These are phyloP conservation scores for Pygocentrus nattereri DNA, from an alignment of 2,797 vertebrate genomes.

Conservation along the genomic window DNA sequence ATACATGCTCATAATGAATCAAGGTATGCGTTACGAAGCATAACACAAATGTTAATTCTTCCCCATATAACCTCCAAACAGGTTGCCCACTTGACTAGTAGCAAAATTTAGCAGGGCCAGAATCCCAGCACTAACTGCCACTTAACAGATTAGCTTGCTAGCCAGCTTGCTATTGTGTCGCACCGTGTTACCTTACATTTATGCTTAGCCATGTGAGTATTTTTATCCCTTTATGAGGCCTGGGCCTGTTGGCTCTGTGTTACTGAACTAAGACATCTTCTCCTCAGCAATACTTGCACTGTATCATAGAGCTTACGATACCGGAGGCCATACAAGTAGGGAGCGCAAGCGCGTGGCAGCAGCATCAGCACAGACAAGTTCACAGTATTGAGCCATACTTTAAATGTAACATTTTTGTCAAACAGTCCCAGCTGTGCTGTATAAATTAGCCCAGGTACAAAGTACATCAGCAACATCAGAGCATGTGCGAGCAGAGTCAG, in stretches of 20 bases:
- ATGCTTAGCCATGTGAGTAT: too few species aligned
- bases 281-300: conserved; percentile 68
- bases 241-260: conserved; percentile 34
- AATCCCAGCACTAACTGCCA: too few species aligned
- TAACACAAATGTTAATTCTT: too few species aligned
- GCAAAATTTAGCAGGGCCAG: too few species aligned
- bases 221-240: background rate
- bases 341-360: conserved; percentile 79
- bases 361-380: conserved; percentile 81
- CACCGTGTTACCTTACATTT: too few species aligned
- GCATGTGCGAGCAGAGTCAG: conserved; percentile 81
- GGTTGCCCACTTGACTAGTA: too few species aligned
- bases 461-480: conserved; percentile 80
- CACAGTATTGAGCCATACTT: conserved; percentile 77
- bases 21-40: too few species aligned
- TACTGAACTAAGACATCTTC: conserved; percentile 56
- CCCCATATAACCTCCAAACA: too few species aligned
- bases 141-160: too few species aligned
- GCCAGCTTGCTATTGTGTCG: too few species aligned
- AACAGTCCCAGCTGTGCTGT: conserved; percentile 71
- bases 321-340: conserved; percentile 81
- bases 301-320: conserved; percentile 79
- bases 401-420: conserved; percentile 44
- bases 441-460: conserved; percentile 79
- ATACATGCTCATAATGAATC: too few species aligned